These are phyloP conservation scores for Philereme vetulata DNA, from an alignment of 2,888 invertebrate species.

Conservation along the genomic window DNA sequence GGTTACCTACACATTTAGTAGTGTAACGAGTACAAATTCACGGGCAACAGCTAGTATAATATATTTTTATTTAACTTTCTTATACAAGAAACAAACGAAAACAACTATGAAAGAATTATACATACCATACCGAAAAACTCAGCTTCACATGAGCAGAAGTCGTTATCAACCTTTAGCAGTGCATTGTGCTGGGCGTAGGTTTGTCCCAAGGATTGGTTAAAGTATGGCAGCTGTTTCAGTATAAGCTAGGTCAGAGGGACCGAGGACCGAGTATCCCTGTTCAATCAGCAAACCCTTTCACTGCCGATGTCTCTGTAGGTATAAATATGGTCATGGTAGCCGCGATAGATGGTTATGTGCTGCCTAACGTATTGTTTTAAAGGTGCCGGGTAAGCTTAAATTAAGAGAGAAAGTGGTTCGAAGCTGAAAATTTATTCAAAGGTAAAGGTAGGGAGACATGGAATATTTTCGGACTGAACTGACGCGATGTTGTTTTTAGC, in stretches of 20 bases:
- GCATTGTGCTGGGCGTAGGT: too few species aligned
- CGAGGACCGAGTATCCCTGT: slow-evolving; percentile 47
- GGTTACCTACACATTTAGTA: too few species aligned
- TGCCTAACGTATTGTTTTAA: slow-evolving; percentile 27
- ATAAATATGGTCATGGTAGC: slow-evolving; percentile 29
- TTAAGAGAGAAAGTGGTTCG: slow-evolving; percentile 9
- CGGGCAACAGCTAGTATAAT: too few species aligned
- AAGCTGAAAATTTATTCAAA: neutral
- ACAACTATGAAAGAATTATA: too few species aligned
- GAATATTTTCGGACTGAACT: too few species aligned
- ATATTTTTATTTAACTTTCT: too few species aligned
- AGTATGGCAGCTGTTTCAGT: slow-evolving; percentile 3
- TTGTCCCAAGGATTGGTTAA: neutral
- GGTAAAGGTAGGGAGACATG: neutral
- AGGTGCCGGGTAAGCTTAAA: slow-evolving; percentile 18
- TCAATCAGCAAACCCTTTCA: slow-evolving; percentile 79
- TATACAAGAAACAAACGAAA: too few species aligned
- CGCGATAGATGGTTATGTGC: slow-evolving; percentile 27
- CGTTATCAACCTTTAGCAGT: too few species aligned
- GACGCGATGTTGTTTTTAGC: too few species aligned
- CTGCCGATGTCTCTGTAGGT: slow-evolving; percentile 28
- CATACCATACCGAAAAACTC: too few species aligned
- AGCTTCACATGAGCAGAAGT: too few species aligned
- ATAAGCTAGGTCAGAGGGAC: slow-evolving; percentile 24
- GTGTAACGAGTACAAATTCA: too few species aligned